phyloP scores from a whole-genome alignment of 1,140 invertebrate genomes.

The Holcopasites calliopsidis region DNA sequence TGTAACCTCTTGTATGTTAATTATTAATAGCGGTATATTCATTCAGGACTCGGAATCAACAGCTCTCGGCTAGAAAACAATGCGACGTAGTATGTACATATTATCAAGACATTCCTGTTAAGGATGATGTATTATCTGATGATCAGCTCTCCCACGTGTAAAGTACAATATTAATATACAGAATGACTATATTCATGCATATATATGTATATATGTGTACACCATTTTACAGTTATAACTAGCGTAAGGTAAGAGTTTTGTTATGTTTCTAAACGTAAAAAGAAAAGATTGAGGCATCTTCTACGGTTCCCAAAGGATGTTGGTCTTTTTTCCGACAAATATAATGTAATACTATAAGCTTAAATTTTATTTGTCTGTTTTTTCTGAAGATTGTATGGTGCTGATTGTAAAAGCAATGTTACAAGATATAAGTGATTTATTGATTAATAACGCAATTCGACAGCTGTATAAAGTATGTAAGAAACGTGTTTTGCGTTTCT shows the following conservation, averaged over 20 bases:
- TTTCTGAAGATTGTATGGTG: no score
- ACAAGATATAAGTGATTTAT: constrained; percentile 41
- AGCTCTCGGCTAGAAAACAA: background rate
- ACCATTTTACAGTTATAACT: background rate
- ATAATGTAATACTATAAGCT: no score
- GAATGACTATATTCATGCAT: no score
- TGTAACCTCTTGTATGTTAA: background rate
- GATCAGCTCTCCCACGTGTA: constrained; percentile 51
- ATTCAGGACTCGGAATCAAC: background rate
- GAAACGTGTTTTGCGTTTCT: constrained; percentile 56
- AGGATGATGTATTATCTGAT: constrained; percentile 56
- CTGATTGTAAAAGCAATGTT: background rate
- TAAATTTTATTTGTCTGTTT: background rate
- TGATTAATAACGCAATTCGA: constrained; percentile 53
- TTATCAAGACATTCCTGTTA: constrained; percentile 23
- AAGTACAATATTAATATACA: no score
- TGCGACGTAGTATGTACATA: constrained; percentile 24
- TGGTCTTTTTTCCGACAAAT: no score
- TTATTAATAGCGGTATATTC: background rate
- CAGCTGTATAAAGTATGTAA: constrained; percentile 58
- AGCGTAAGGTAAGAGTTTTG: background rate
- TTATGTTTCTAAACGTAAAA: background rate
- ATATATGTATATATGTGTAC: background rate
- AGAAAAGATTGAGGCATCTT: no score
- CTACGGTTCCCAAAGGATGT: no score